These are phyloP conservation scores for Echinarachnius parma DNA, from an alignment of 53 echinoderm and acorn worm species.

Conservation along the genomic window DNA sequence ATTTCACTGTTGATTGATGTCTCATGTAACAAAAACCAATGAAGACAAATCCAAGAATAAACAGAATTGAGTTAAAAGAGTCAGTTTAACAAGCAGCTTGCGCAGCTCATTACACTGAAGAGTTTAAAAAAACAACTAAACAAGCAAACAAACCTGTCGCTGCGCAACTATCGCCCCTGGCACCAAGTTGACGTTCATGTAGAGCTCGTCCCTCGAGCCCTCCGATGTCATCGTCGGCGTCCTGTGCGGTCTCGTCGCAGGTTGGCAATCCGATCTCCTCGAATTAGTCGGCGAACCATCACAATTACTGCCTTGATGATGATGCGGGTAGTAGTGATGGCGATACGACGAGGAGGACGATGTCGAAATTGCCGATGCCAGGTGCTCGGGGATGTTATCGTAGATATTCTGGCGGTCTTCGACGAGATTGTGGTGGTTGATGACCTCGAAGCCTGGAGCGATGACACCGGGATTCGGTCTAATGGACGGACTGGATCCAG, in stretches of 20 bases:
- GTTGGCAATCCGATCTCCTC: neutral
- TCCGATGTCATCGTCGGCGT: neutral
- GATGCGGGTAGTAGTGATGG: constrained; percentile 9
- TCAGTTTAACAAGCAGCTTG: too few relatives aligned
- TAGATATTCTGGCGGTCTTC: constrained; percentile 16
- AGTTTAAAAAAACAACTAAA: too few relatives aligned
- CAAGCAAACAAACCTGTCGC: too few relatives aligned
- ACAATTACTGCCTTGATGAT: neutral
- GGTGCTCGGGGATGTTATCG: constrained; percentile 34
- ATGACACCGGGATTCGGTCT: neutral
- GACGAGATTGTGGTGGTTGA: constrained; percentile 33
- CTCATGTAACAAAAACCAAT: too few relatives aligned
- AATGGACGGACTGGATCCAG: neutral
- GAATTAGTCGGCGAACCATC: neutral
- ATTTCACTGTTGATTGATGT: too few relatives aligned
- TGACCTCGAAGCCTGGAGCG: constrained; percentile 7
- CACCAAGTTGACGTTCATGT: constrained; percentile 30
- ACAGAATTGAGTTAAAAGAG: too few relatives aligned
- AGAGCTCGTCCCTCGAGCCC: constrained; percentile 6
- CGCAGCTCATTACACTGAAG: too few relatives aligned
- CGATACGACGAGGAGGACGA: constrained; percentile 1
- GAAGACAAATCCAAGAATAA: too few relatives aligned
- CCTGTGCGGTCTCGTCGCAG: neutral
- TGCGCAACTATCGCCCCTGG: neutral
- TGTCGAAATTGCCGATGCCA: too few relatives aligned